Conservation (phyloP, 2,797 vertebrate genomes). For the Psittacula derbiana region DNA sequence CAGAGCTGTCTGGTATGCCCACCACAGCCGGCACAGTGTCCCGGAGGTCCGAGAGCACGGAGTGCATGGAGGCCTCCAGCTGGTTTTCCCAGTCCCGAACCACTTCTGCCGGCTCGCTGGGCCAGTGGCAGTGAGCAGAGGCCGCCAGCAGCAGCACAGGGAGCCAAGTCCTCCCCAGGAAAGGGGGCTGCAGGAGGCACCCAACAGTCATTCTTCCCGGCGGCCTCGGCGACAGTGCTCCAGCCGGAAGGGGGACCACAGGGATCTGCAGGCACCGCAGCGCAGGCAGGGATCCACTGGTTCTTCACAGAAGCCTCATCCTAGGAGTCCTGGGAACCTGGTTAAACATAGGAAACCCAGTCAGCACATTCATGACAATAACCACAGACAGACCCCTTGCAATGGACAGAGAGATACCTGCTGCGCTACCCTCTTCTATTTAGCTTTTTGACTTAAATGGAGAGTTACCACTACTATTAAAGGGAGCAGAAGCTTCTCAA, state of each 20-base stretch:
- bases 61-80: constrained; percentile 94
- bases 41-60: constrained; percentile 81
- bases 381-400: background rate
- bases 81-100: constrained; percentile 83
- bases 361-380: background rate
- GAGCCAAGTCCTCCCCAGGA: constrained; percentile 84
- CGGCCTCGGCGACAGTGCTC: background rate
- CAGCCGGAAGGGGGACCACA: background rate
- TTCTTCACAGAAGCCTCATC: constrained; percentile 74
- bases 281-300: constrained; percentile 4
- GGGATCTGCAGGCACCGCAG: background rate
- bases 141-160: constrained; percentile 79
- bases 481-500: background rate
- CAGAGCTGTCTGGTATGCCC: constrained; percentile 88
- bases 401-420: background rate
- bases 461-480: background rate
- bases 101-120: constrained; percentile 78
- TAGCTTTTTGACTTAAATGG: background rate
- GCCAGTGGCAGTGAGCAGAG: constrained; percentile 73
- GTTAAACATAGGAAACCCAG: constrained; percentile 8
- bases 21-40: constrained; percentile 79
- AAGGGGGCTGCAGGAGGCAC: constrained; percentile 49
- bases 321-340: constrained; percentile 66
- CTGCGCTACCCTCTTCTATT: fast-evolving
- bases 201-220: constrained; percentile 71